Evolutionary conservation across 2,797 vertebrate genomes (phyloP).

Genomic region (Girardinus metallicus): DNA sequence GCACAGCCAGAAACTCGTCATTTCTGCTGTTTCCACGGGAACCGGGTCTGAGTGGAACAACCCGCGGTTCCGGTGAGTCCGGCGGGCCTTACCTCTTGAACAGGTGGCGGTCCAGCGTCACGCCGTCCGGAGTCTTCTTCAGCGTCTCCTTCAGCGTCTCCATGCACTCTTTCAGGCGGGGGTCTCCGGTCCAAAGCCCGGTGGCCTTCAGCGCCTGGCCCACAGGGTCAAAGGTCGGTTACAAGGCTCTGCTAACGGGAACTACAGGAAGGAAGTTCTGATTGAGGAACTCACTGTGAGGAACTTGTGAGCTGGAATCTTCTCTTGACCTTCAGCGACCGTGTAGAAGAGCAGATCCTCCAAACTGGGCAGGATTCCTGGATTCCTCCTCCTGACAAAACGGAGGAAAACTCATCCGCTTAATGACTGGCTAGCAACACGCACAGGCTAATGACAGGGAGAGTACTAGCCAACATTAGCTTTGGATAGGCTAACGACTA

Average conservation of each 20-base stretch:
- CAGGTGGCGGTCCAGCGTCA: conserved; percentile 94
- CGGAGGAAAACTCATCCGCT: neutral
- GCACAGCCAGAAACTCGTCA: neutral
- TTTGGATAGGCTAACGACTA: too few relatives aligned
- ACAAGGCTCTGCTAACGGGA: neutral
- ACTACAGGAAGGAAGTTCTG: neutral
- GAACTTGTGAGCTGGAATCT: conserved; percentile 96
- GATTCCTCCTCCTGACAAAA: conserved; percentile 84
- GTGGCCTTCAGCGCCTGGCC: conserved; percentile 93
- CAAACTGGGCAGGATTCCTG: conserved; percentile 92
- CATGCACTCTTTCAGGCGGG: conserved; percentile 97
- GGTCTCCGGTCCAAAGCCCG: conserved; percentile 93
- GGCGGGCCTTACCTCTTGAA: conserved; percentile 91
- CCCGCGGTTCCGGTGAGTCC: neutral
- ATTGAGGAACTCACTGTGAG: conserved; percentile 88
- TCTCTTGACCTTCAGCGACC: conserved; percentile 97
- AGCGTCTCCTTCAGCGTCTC: conserved; percentile 93
- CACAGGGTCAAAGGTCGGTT: too few relatives aligned
- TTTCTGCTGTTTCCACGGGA: too few relatives aligned
- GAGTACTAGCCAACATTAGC: too few relatives aligned
- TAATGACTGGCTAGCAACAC: neutral
- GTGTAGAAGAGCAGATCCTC: conserved; percentile 98
- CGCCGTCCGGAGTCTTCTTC: conserved; percentile 91
- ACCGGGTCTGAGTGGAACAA: too few relatives aligned
- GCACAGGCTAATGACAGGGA: too few relatives aligned